Base-by-base conservation (phyloP, 2,888 invertebrate species). In the Euclidia mi region DNA sequence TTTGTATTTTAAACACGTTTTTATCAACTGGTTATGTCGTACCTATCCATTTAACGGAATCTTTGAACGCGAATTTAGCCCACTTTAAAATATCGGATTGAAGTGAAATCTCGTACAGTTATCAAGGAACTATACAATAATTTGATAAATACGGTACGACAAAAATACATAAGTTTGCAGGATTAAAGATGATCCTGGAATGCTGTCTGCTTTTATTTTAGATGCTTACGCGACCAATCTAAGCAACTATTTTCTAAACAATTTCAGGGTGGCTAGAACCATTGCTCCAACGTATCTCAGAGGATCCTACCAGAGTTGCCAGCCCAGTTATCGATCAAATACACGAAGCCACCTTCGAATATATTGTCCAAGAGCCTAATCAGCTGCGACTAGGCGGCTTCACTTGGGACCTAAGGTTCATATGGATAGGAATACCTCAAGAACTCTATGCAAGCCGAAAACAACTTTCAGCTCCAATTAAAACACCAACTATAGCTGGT, bases 401-500 rank as follows among this genome's bases (percentile, higher is more conserved):
- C 84, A 97, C 97, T 88, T 98, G 98, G 98, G 96, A 97, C 85
- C 94, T 98, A 46, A 97, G 97, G 90, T 99, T 99, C 92, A 98
- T 97, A 88, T 99, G 99, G 99, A 98, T 98, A 88, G 96, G 97
- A 10, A 97, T 99, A 49, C 99, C 99, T 0, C 97, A 98, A 20
- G 95, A 96, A 18, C 97, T 97, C 81, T 95, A 96, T 78, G 96
- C 96, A 78, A 94, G 96, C 38, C 97, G 98, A 84, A 95, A 96
- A 77, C 96, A 97, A 85, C 90, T 96, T 0, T 96, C 97, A 2
- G 98, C 97, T 81, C 98, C 99, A 0, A 97, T 99, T 6, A 96
- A 96, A 94, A 98, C 98, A 48, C 99, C 99, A 0, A 99, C 98
- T 0, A 99, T 99, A 98, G 98, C 99, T 18, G 99, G 99, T 6